These are phyloP conservation scores for Penaeus monodon DNA, from an alignment of 2,888 invertebrate genomes.

Conservation along the genomic window DNA sequence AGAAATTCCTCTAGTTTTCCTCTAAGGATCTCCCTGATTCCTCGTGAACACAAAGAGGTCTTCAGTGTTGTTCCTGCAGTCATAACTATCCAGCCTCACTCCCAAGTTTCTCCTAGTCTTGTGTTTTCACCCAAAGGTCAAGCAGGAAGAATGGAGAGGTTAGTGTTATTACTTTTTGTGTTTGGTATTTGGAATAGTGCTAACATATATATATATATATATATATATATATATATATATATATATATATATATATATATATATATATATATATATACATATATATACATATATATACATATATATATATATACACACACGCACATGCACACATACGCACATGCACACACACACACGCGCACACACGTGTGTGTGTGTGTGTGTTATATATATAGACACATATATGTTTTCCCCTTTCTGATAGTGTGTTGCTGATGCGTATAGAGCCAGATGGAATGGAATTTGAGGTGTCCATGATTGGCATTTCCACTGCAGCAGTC, in stretches of 20 bases:
- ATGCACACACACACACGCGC: no score
- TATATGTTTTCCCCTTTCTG: background rate
- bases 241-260: no score
- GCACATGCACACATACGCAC: no score
- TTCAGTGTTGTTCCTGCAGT: constrained; percentile 28
- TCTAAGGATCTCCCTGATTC: background rate
- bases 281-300: no score
- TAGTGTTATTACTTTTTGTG: background rate
- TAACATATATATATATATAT: no score
- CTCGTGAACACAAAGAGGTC: constrained; percentile 10
- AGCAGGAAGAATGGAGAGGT: constrained; percentile 36
- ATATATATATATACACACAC: no score
- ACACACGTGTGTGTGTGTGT: no score
- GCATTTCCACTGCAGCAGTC: constrained; percentile 17
- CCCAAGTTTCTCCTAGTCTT: constrained; percentile 16
- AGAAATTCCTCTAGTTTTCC: constrained; percentile 6
- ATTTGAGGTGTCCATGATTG: constrained; percentile 38
- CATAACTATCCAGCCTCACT: constrained; percentile 30
- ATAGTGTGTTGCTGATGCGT: constrained; percentile 25
- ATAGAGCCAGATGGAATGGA: constrained; percentile 51
- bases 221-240: no score
- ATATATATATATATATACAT: no score
- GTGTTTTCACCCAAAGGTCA: constrained; percentile 30
- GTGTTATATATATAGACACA: no score
- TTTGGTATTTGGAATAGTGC: no score